Evolutionary conservation across 2,113 vertebrate species (phyloP).

Genomic region (Smithornis capensis): DNA sequence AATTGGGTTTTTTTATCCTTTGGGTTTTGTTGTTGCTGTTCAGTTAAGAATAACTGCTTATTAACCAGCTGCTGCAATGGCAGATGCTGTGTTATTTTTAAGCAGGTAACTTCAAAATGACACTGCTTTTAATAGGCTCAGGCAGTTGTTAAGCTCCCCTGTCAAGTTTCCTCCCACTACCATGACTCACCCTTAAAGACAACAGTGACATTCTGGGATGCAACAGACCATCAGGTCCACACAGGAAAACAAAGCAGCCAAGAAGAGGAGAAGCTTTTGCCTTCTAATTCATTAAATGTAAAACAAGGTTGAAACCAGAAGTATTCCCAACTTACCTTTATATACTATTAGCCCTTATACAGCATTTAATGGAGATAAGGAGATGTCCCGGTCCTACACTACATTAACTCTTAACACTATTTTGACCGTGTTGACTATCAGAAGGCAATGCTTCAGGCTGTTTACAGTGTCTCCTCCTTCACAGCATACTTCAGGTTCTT

Average conservation of each 20-base stretch:
- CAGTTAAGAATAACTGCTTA: neutral
- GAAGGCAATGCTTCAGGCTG: neutral
- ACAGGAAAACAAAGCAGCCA: neutral
- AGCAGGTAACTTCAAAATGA: neutral
- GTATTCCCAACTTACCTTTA: neutral
- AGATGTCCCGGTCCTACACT: accelerated
- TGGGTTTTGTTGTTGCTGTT: neutral
- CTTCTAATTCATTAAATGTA: neutral
- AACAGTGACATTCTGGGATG: neutral
- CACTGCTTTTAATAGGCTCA: neutral
- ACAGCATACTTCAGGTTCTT: neutral
- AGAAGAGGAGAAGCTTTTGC: neutral
- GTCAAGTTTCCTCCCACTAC: neutral
- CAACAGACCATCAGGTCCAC: neutral
- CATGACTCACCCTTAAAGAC: neutral
- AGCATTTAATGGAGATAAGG: neutral
- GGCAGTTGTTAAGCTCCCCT: neutral
- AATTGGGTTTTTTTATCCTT: accelerated
- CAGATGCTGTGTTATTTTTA: neutral
- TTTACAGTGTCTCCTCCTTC: neutral
- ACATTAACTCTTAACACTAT: neutral
- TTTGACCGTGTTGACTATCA: neutral
- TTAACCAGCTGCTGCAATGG: neutral
- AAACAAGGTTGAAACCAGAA: neutral
- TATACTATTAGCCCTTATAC: neutral